phyloP scores from a whole-genome alignment of 2,797 vertebrate genomes.

The Crotalus adamanteus region DNA sequence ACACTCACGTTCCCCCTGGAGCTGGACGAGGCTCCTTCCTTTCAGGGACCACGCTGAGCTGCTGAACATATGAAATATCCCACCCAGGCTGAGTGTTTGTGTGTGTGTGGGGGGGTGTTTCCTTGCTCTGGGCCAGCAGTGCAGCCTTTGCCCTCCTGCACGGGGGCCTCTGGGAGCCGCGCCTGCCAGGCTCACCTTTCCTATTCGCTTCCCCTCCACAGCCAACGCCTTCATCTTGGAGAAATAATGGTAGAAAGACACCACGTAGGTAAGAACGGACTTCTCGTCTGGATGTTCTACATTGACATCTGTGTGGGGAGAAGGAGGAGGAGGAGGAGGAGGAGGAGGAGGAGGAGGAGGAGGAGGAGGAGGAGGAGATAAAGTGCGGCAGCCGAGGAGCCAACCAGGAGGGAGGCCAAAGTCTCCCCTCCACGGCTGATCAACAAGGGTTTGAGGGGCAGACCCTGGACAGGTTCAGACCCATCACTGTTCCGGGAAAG shows the following conservation, averaged over 20 bases:
- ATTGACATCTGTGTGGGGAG: constrained; percentile 82
- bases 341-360: too few relatives aligned
- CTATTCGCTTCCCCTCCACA: constrained; percentile 93
- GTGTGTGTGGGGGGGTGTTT: background rate
- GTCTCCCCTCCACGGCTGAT: background rate
- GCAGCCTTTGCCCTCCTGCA: background rate
- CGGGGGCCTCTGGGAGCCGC: too few relatives aligned
- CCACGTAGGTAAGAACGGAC: constrained; percentile 96
- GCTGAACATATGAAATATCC: background rate
- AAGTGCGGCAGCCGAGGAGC: background rate
- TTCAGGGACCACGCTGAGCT: background rate
- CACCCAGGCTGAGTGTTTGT: background rate
- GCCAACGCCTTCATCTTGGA: constrained; percentile 98
- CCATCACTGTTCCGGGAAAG: background rate
- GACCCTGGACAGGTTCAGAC: background rate
- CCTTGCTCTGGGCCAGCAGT: background rate
- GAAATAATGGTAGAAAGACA: constrained; percentile 97
- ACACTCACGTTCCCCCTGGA: too few relatives aligned
- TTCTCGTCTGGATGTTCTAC: constrained; percentile 95
- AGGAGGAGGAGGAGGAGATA: too few relatives aligned
- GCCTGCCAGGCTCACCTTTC: constrained; percentile 78
- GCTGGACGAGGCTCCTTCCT: background rate
- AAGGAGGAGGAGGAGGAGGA: fast-evolving
- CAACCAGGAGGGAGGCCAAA: too few relatives aligned
- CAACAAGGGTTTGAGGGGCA: background rate